Conservation (phyloP, 2,888 invertebrate genomes). For the Temnothorax ravouxi region DNA sequence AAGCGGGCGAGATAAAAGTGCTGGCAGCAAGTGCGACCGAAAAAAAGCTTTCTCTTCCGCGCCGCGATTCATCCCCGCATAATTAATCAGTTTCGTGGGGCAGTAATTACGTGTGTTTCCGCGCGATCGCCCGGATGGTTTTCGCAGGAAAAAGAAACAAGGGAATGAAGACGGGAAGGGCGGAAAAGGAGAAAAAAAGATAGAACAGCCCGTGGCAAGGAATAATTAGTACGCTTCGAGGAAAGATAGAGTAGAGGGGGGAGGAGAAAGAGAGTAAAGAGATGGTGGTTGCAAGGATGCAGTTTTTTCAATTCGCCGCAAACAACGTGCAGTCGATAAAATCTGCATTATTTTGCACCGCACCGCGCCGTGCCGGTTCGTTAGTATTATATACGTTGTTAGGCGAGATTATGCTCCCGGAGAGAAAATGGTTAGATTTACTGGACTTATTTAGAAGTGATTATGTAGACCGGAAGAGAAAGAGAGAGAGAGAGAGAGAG, state of each 20-base stretch:
- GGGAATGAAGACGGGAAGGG: neutral
- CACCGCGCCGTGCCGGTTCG: constrained; percentile 30
- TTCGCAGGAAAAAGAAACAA: neutral
- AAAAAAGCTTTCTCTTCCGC: constrained; percentile 48
- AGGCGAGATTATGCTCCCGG: constrained; percentile 41
- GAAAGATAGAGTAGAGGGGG: neutral
- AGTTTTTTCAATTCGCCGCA: constrained; percentile 52
- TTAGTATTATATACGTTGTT: constrained; percentile 51
- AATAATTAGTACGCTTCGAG: constrained; percentile 14
- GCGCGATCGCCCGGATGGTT: constrained; percentile 64
- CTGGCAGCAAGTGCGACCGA: constrained; percentile 41
- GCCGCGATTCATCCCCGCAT: constrained; percentile 69
- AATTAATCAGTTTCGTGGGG: constrained; percentile 78
- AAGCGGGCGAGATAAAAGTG: constrained; percentile 18
- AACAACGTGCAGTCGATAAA: constrained; percentile 68
- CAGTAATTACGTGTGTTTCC: constrained; percentile 77
- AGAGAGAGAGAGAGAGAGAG: neutral
- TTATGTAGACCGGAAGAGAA: constrained; percentile 59
- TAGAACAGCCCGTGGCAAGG: constrained; percentile 22
- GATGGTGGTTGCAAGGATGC: constrained; percentile 14
- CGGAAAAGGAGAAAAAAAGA: constrained; percentile 19
- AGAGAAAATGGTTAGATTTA: constrained; percentile 27
- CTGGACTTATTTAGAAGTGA: constrained; percentile 52
- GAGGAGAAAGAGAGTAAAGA: neutral
- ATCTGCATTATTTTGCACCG: constrained; percentile 60